Base-by-base conservation (phyloP, 2,113 vertebrate species). In the Fregata magnificens region DNA sequence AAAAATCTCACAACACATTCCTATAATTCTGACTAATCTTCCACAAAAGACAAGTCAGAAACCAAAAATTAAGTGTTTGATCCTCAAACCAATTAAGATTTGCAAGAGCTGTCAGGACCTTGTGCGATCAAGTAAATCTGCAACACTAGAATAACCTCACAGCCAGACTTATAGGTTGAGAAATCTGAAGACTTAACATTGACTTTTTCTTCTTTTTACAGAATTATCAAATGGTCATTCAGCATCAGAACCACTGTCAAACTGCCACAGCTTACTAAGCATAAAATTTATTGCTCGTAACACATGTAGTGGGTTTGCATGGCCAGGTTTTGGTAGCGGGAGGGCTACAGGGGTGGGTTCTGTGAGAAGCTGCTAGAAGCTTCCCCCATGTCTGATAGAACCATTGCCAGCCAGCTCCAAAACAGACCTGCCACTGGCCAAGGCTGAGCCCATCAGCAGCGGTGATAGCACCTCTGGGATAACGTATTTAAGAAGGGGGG, bases 381-480 rank as follows among this genome's bases (percentile, higher is more conserved):
- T n/a, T 59, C 58, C 58, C 6, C 31, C 1, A 2, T 13, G 31
- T 20, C 34, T 21, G 0, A n/a, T 4, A 7, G 58, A 59, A 4
- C 34, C 56, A 15, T 13, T n/a, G 32, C 13, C 56, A 59, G 34
- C 4, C 2, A 1, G 32, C 21, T 59, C 56, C 20, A 59, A 59
- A 20, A 59, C 2, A 4, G 34, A 58, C 8, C 13, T 1, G 1
- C 13, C 0, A 12, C 32, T n/a, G 32, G 34, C 21, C 56, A n/a
- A n/a, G 56, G 9, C 56, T 3, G 5, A 59, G 34, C 13, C 32
- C 12, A 22, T 58, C 13, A 22, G 34, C 1, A 1, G n/a, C 2
- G 4, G 20, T 22, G 32, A 20, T 58, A n/a, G 56, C 4, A 1
- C 34, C 21, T 24, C 34, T 59, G 56, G 6, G 34, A 24, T 24